These are phyloP conservation scores for Drosophila tanythrix DNA, from an alignment of 2,888 invertebrate genomes.

Conservation along the genomic window DNA sequence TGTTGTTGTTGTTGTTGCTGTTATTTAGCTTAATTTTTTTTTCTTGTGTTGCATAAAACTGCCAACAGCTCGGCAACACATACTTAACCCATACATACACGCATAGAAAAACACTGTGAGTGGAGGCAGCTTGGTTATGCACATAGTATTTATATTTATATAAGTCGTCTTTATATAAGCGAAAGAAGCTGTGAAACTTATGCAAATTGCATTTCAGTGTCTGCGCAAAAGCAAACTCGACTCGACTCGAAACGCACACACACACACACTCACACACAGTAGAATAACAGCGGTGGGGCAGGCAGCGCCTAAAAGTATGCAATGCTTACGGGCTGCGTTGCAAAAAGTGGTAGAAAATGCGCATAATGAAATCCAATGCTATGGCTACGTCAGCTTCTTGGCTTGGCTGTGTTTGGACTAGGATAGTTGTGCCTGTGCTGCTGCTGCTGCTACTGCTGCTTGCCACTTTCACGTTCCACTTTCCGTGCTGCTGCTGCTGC, in stretches of 20 bases:
- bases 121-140: conserved; percentile 68
- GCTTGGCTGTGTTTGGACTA: conserved; percentile 41
- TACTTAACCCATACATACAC: conserved; percentile 60
- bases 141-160: conserved; percentile 80
- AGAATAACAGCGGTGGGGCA: conserved; percentile 1
- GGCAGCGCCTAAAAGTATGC: conserved; percentile 73
- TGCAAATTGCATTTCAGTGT: conserved; percentile 81
- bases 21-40: conserved; percentile 29
- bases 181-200: conserved; percentile 82
- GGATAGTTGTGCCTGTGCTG: conserved; percentile 36
- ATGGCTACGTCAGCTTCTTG: conserved; percentile 72
- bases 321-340: conserved; percentile 64
- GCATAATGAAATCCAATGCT: conserved; percentile 79
- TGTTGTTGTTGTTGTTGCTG: conserved; percentile 20
- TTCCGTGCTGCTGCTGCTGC: conserved; percentile 41
- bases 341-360: conserved; percentile 76
- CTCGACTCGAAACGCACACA: conserved; percentile 49
- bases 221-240: conserved; percentile 71
- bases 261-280: not conserved
- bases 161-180: conserved; percentile 68
- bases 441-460: conserved; percentile 35
- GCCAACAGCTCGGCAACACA: conserved; percentile 77
- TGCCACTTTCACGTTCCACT: conserved; percentile 49
- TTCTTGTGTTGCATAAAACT: conserved; percentile 56
- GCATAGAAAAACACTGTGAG: conserved; percentile 31